Evolutionary conservation across 2,888 invertebrate species (phyloP).

Genomic region (Holacanthella duospinosa): DNA sequence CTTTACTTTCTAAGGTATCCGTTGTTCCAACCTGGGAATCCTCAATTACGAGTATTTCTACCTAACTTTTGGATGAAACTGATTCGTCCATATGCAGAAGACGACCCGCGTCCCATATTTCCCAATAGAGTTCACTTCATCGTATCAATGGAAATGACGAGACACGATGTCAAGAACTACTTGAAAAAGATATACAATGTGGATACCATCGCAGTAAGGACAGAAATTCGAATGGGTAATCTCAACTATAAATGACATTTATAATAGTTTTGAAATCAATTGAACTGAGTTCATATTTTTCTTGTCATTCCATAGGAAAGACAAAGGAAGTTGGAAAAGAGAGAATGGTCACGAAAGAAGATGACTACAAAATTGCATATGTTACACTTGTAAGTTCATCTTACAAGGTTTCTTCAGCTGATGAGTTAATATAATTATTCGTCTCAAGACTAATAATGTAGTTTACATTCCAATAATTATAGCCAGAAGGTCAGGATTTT

Average conservation of each 20-base stretch:
- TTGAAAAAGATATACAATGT: conserved; percentile 90
- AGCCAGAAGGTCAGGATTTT: conserved; percentile 63
- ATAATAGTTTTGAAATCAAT: too few relatives aligned
- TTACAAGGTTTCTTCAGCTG: not conserved
- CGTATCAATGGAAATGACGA: conserved; percentile 90
- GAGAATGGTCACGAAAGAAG: conserved; percentile 57
- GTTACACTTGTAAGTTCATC: conserved; percentile 57
- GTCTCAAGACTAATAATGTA: conserved; percentile 12
- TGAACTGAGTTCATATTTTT: conserved; percentile 6
- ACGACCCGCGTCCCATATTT: conserved; percentile 45
- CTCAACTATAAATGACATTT: too few relatives aligned
- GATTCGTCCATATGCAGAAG: conserved; percentile 50
- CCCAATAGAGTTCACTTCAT: conserved; percentile 75
- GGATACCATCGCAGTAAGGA: conserved; percentile 64
- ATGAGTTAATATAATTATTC: not conserved
- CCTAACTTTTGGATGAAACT: conserved; percentile 98
- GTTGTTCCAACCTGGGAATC: conserved; percentile 78
- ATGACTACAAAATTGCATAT: conserved; percentile 70
- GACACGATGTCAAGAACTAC: conserved; percentile 78
- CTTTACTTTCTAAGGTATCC: conserved; percentile 59
- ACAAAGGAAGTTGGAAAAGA: conserved; percentile 52
- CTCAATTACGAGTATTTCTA: conserved; percentile 82
- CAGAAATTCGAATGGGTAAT: conserved; percentile 60
- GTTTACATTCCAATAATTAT: conserved; percentile 40
- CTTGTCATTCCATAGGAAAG: conserved; percentile 38